Evolutionary conservation across 2,113 vertebrate genomes (phyloP).

Genomic region (Xiphophorus maculatus): DNA sequence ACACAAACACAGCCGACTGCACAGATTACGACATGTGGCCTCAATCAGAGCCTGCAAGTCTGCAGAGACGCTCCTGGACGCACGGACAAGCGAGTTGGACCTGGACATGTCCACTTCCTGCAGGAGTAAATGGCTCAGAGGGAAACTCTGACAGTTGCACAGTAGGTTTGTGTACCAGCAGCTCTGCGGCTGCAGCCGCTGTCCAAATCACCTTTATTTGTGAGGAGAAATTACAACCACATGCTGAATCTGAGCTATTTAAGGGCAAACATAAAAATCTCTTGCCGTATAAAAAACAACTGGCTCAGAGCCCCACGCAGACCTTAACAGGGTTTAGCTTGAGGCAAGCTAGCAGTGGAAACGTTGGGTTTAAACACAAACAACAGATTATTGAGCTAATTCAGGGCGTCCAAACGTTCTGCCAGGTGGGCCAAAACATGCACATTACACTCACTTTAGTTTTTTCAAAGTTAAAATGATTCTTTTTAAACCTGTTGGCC

Average conservation of each 20-base stretch:
- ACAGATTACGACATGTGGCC: neutral
- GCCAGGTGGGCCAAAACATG: too few species aligned
- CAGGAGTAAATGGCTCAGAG: conserved; percentile 33
- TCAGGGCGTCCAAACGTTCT: too few species aligned
- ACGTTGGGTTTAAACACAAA: conserved; percentile 37
- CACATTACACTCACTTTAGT: too few species aligned
- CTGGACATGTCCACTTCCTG: conserved; percentile 1
- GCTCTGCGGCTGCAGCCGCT: conserved; percentile 29
- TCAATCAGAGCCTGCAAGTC: conserved; percentile 16
- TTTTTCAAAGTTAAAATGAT: too few species aligned
- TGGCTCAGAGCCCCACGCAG: conserved; percentile 52
- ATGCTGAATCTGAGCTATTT: conserved; percentile 70
- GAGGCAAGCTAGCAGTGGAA: conserved; percentile 26
- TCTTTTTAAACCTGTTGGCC: too few species aligned
- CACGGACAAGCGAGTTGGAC: neutral
- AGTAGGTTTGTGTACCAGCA: conserved; percentile 32
- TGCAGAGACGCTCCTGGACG: conserved; percentile 7
- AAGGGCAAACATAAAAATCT: conserved; percentile 71
- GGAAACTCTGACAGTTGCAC: conserved; percentile 33
- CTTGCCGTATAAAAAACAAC: conserved; percentile 54
- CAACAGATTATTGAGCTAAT: too few species aligned
- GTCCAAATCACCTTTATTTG: conserved; percentile 70
- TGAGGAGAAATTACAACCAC: conserved; percentile 74
- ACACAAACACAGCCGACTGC: conserved; percentile 3
- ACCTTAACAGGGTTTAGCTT: conserved; percentile 44